Evolutionary conservation across 2,113 vertebrate genomes (phyloP), one percentile per base, ranked within the genome.

Genomic region (Dicerorhinus sumatrensis): DNA sequence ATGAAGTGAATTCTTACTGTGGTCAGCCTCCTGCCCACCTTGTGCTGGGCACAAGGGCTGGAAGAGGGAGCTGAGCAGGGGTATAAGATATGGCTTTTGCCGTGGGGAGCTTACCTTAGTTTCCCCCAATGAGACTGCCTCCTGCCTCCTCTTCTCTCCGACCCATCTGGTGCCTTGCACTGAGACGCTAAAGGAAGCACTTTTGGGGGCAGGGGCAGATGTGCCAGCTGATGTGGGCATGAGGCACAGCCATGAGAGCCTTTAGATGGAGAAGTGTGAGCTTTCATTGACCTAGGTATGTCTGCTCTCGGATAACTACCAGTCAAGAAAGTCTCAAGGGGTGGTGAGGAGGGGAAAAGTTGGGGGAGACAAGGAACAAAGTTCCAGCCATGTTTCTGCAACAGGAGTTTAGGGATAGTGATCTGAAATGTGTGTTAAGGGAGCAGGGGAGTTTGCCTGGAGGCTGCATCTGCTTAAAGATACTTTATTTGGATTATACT

Each of bases 311-410:
- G 90, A 88, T 80, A 95, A 95, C 63, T 83, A 83, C 46, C 6
- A 23, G 42, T 33, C 31, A 85, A 63, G 62, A 95, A 95, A 36
- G 29, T 67, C 85, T 56, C 85, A 62, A 77, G 72, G 33, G 46
- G 8, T 51, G 4, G 3, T 56, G 36, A 76, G 33, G 33, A 75
- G 39, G 17, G 8, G 33, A 54, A 62, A 87, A 80, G 13, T 11
- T 42, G 17, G 73, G 13, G 46, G 20, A 91, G 42, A 21, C 72
- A 46, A 76, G 13, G n/a, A 89, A 70, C 23, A 81, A 70, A 89
- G 21, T 96, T 93, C 13, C 42, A 94, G 75, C 33, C 33, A 51
- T 42, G 89, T 96, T 86, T 82, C 77, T 94, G 36, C 33, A 87
- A 46, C 29, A 91, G 33, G 14, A 20, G 6, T 79, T 91, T 85